A percentile compares a stretch with the other conserved stretches of the same genome.
phyloP scores from a whole-genome alignment of 2,113 vertebrate genomes.

The Megaleporinus macrocephalus region DNA sequence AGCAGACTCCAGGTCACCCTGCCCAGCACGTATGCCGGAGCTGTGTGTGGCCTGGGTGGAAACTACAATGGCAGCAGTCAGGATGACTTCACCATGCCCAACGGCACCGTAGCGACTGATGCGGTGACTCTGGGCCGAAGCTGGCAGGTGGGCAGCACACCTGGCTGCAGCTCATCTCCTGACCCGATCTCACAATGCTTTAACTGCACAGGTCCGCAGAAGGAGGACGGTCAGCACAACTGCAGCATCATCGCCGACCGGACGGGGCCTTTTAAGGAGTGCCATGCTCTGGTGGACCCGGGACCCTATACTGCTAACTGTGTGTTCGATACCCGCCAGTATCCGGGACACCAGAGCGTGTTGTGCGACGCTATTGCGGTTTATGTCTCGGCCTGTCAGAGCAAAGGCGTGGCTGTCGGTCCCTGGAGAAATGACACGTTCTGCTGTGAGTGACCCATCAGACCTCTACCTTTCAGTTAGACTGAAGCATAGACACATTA shows the following conservation, averaged over 20 bases:
- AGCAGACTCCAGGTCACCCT: constrained; percentile 58
- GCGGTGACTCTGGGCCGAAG: constrained; percentile 60
- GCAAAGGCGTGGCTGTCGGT: constrained; percentile 55
- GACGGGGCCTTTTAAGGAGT: constrained; percentile 67
- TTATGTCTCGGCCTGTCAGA: constrained; percentile 70
- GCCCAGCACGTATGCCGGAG: constrained; percentile 60
- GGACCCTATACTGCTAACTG: constrained; percentile 68
- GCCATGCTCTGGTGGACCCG: constrained; percentile 62
- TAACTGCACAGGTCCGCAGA: constrained; percentile 58
- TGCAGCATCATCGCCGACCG: constrained; percentile 70
- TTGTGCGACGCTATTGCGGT: constrained; percentile 66
- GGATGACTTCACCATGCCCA: constrained; percentile 65
- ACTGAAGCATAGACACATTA: too few relatives aligned
- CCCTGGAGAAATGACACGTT: constrained; percentile 66
- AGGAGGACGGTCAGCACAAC: constrained; percentile 40
- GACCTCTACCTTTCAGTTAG: background rate
- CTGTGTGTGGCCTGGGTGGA: constrained; percentile 71
- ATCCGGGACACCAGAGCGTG: constrained; percentile 55
- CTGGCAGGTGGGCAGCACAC: constrained; percentile 57
- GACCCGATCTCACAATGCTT: constrained; percentile 58
- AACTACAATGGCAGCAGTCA: constrained; percentile 63
- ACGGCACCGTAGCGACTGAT: constrained; percentile 42
- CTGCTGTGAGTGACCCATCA: constrained; percentile 67
- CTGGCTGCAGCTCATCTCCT: constrained; percentile 62
- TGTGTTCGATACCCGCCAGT: constrained; percentile 67